Percentiles rank a stretch among this genome's conserved stretches.
Evolutionary conservation across 2,888 invertebrate genomes (phyloP).

Genomic region (Aleiodes leptofemur): DNA sequence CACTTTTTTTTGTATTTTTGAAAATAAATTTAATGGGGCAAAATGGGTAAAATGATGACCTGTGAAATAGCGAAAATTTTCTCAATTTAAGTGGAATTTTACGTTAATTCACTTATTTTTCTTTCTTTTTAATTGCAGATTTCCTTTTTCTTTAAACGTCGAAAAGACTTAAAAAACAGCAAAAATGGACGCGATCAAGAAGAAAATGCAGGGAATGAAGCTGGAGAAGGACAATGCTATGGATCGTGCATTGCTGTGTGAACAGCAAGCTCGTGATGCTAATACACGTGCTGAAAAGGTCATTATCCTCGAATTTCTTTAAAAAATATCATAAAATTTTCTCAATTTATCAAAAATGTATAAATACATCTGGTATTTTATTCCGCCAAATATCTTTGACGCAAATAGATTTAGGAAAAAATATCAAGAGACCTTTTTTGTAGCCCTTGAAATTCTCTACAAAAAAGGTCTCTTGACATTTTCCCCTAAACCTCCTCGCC

Average conservation of each 20-base stretch:
- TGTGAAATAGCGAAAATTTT: too few relatives aligned
- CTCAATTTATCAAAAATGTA: too few relatives aligned
- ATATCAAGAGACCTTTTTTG: too few relatives aligned
- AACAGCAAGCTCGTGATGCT: constrained; percentile 96
- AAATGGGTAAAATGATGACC: too few relatives aligned
- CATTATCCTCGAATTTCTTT: constrained; percentile 10
- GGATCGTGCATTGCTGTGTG: constrained; percentile 98
- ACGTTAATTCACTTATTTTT: neutral
- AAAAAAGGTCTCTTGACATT: too few relatives aligned
- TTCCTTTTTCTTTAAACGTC: constrained; percentile 56
- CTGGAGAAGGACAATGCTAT: constrained; percentile 99
- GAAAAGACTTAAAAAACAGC: constrained; percentile 77
- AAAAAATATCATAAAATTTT: neutral
- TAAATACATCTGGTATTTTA: too few relatives aligned
- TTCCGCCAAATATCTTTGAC: too few relatives aligned
- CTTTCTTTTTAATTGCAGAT: constrained; percentile 8
- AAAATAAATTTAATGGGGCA: too few relatives aligned
- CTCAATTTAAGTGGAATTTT: too few relatives aligned
- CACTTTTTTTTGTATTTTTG: too few relatives aligned
- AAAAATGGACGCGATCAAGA: constrained; percentile 99
- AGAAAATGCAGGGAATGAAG: constrained; percentile 99
- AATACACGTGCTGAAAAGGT: constrained; percentile 91
- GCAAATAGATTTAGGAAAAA: neutral
- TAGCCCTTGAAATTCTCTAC: too few relatives aligned
- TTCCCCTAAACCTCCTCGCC: too few relatives aligned